Evolutionary conservation across 1,140 invertebrate genomes (phyloP), one percentile per base, ranked within the genome.

Genomic region (Sitophilus oryzae): DNA sequence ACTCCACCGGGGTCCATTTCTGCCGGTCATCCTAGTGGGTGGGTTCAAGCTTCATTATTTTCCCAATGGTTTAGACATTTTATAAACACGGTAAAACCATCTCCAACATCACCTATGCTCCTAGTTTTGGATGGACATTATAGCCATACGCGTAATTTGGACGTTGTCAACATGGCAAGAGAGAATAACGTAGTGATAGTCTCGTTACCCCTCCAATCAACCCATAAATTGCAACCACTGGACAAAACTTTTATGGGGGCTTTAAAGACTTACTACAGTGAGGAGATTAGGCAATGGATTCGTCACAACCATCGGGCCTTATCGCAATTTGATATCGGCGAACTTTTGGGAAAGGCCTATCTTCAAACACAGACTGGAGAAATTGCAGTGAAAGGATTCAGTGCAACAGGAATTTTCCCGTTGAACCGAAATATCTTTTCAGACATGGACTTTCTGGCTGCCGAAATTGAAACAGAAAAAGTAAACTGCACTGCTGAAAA

Each of bases 191-290:
- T 64, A 8, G 42, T 40, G 9, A 54, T 71, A 10, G 8, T 69
- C 8, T 65, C 43, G 22, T 53, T 72, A 6, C 67, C 70, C 25
- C 65, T 69, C 9, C 71, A 73, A 40, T 55, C 43, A 16, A 69
- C 60, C 2, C 67, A 71, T 52, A 59, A 63, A 19, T 40, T 72
- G 65, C 70, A 74, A 52, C 67, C 71, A 16, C 41, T 71, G 6
- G 71, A 71, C 47, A 53, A 61, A 11, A 35, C 58, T 14, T 63
- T 72, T 41, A 69, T 71, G 60, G 48, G 52, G 15, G 59, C 65
- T 9, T 22, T 61, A 11, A 65, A 59, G 40, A 57, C 8, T 25
- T 48, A 47, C 36, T 47, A 45, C n/a, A 54, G 23, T 48, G 56
- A 54, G 47, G 56, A 58, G 42, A 58, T 54, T 25, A 9, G 15